Percentiles rank a stretch among this genome's conserved stretches.
These are phyloP conservation scores for Artemia sinica DNA, from an alignment of 2,888 invertebrate genomes.

Conservation along the genomic window DNA sequence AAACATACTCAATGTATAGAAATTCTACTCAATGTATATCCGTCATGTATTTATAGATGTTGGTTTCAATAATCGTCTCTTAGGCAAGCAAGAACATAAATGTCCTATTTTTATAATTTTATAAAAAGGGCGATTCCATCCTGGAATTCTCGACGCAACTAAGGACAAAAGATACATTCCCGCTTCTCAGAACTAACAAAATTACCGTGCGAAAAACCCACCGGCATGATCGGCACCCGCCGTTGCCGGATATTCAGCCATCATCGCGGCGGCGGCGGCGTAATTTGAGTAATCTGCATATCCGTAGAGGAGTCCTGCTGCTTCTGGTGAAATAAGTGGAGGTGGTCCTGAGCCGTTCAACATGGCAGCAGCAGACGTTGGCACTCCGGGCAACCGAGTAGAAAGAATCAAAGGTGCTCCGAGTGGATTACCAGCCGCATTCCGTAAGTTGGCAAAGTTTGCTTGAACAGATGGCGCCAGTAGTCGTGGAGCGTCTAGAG, in stretches of 20 bases:
- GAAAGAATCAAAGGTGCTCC: constrained; percentile 85
- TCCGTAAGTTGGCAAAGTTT: constrained; percentile 12
- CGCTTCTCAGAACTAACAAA: neutral
- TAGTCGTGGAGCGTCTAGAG: constrained; percentile 8
- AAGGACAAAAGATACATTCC: neutral
- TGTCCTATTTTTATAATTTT: no score
- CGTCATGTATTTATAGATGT: no score
- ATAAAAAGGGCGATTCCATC: no score
- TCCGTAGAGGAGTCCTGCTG: constrained; percentile 59
- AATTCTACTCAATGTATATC: no score
- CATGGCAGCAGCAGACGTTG: constrained; percentile 51
- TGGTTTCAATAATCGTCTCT: no score
- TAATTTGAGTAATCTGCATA: constrained; percentile 44
- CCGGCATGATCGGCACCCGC: constrained; percentile 14
- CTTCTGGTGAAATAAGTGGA: constrained; percentile 46
- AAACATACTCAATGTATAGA: no score
- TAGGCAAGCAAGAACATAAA: no score
- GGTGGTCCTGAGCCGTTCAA: constrained; percentile 43
- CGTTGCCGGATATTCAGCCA: constrained; percentile 14
- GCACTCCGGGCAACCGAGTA: constrained; percentile 59
- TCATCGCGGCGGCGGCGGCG: constrained; percentile 32
- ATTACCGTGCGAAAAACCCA: constrained; percentile 14
- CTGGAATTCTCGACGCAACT: no score
- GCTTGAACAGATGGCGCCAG: neutral
- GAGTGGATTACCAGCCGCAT: constrained; percentile 46